These are phyloP conservation scores for Hassar affinis DNA, from an alignment of 2,113 vertebrate genomes.

Conservation along the genomic window DNA sequence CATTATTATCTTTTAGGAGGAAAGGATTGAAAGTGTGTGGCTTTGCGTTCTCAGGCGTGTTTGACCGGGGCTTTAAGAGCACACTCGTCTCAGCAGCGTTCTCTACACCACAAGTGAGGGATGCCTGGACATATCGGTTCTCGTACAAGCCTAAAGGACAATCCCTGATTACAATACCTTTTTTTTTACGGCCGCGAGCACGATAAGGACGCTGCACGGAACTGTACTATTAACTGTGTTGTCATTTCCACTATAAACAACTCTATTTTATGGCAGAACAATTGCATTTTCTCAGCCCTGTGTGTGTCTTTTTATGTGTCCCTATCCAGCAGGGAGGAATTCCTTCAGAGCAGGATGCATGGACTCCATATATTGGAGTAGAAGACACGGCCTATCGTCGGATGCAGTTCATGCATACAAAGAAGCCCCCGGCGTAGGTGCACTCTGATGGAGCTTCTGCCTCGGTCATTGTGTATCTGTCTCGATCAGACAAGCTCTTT, in stretches of 20 bases:
- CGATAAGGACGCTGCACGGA: not conserved
- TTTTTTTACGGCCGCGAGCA: not conserved
- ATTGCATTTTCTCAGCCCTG: slow-evolving; percentile 65
- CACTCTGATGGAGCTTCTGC: slow-evolving; percentile 61
- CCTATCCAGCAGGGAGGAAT: slow-evolving; percentile 27
- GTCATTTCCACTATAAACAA: slow-evolving; percentile 55
- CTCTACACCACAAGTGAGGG: no score
- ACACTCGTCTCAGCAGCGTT: no score
- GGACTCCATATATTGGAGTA: slow-evolving; percentile 42
- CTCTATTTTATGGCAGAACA: slow-evolving; percentile 61
- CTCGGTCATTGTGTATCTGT: slow-evolving; percentile 58
- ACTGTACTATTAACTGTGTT: slow-evolving; percentile 50
- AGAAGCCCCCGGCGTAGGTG: slow-evolving; percentile 33
- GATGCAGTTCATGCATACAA: slow-evolving; percentile 58
- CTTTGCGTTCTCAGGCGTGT: no score
- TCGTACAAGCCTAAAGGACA: not conserved
- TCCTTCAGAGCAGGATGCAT: slow-evolving; percentile 62
- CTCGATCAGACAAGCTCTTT: slow-evolving; percentile 58
- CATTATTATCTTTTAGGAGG: no score
- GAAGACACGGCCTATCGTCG: slow-evolving; percentile 31
- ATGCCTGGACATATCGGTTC: no score
- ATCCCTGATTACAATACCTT: slow-evolving; percentile 1
- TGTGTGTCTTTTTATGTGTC: slow-evolving; percentile 35
- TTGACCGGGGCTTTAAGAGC: no score
- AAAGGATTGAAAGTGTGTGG: no score